Evolutionary conservation across 2,797 vertebrate species (phyloP).

Genomic region (Syndactyla subalaris): DNA sequence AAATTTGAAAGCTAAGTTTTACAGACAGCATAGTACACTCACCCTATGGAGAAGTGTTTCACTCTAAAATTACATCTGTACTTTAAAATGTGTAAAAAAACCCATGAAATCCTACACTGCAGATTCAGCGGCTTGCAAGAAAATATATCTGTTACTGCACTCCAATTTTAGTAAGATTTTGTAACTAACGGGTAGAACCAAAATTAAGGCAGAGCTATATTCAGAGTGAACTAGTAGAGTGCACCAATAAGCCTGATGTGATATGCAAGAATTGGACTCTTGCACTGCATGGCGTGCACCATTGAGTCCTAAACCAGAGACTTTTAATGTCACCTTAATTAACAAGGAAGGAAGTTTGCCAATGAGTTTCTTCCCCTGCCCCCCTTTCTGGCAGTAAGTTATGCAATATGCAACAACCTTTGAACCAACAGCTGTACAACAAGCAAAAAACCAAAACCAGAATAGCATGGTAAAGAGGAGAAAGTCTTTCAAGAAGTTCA

Average conservation of each 20-base stretch:
- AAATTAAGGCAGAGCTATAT: background rate
- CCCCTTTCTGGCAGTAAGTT: background rate
- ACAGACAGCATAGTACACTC: background rate
- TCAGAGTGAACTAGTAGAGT: background rate
- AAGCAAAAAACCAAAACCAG: background rate
- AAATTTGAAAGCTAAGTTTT: background rate
- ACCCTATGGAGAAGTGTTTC: background rate
- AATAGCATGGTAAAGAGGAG: background rate
- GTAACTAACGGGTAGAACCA: background rate
- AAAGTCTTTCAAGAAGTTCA: conserved; percentile 22
- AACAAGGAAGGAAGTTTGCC: conserved; percentile 58
- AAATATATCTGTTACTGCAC: background rate
- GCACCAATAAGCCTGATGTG: background rate
- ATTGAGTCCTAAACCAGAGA: background rate
- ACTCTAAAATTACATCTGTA: conserved; percentile 36
- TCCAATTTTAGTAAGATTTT: conserved; percentile 20
- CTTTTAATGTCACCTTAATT: conserved; percentile 20
- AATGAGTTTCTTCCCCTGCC: background rate
- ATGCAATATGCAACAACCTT: conserved; percentile 43
- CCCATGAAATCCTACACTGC: background rate
- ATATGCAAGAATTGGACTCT: background rate
- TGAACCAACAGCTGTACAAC: conserved; percentile 32
- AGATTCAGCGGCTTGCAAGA: background rate
- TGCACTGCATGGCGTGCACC: background rate
- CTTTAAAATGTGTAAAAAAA: conserved; percentile 29